Evolutionary conservation across 2,113 vertebrate genomes (phyloP).

Genomic region (Semicossyphus pulcher): DNA sequence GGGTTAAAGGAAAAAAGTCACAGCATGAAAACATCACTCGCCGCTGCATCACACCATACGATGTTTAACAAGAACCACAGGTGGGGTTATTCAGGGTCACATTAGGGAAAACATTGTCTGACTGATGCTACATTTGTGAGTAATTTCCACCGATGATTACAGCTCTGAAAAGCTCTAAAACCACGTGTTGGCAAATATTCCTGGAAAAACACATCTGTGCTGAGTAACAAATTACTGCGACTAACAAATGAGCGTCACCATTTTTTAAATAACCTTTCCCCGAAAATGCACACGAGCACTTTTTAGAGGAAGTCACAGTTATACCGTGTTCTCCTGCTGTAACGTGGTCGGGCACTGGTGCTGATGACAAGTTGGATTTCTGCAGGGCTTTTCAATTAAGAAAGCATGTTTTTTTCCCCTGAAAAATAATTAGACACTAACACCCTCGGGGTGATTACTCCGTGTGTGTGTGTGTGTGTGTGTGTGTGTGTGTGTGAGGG

Average conservation of each 20-base stretch:
- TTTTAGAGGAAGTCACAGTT: neutral
- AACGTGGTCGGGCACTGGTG: neutral
- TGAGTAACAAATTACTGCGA: slow-evolving; percentile 3
- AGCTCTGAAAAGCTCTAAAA: slow-evolving; percentile 15
- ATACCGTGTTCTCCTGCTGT: neutral
- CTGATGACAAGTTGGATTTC: slow-evolving; percentile 27
- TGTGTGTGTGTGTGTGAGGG: neutral
- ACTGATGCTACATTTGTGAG: slow-evolving; percentile 19
- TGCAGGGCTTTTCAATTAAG: slow-evolving; percentile 38
- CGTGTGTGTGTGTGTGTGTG: neutral
- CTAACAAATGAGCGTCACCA: too few species aligned
- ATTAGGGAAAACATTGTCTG: slow-evolving; percentile 6
- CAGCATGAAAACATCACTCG: slow-evolving; percentile 35
- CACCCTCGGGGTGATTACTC: slow-evolving; percentile 21
- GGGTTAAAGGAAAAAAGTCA: slow-evolving; percentile 16
- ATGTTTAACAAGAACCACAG: slow-evolving; percentile 12
- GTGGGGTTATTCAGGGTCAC: slow-evolving; percentile 21
- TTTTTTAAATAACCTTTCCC: slow-evolving; percentile 1
- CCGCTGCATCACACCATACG: slow-evolving; percentile 22
- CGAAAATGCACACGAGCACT: slow-evolving; percentile 1
- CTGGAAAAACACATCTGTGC: slow-evolving; percentile 4
- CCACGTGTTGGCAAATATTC: slow-evolving; percentile 20
- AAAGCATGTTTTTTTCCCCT: slow-evolving; percentile 20
- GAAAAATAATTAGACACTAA: slow-evolving; percentile 52
- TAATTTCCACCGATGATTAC: slow-evolving; percentile 20